A percentile compares a stretch with the other conserved stretches of the same genome.
These are phyloP conservation scores for Petrophora chlorosata DNA, from an alignment of 2,888 invertebrate species.

Conservation along the genomic window DNA sequence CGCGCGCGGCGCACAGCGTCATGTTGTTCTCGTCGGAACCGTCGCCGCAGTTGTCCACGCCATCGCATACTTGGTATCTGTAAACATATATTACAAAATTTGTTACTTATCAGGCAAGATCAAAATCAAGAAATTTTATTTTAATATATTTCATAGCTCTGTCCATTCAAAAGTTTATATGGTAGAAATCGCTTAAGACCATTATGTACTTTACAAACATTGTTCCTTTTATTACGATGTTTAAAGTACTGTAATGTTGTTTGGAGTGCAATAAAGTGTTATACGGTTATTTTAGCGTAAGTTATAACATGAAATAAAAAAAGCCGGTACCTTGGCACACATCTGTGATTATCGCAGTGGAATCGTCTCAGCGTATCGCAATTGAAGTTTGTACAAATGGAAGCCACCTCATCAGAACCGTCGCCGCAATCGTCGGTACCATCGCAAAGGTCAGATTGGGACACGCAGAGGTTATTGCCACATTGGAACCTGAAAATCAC, in stretches of 20 bases:
- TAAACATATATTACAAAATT: neutral
- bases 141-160: neutral
- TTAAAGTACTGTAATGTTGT: too few species aligned
- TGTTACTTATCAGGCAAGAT: neutral
- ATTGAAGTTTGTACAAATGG: slow-evolving; percentile 92
- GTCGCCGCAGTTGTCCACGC: slow-evolving; percentile 96
- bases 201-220: too few species aligned
- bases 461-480: slow-evolving; percentile 95
- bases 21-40: slow-evolving; percentile 98
- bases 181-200: too few species aligned
- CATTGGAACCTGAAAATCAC: slow-evolving; percentile 91
- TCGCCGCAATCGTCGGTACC: slow-evolving; percentile 97
- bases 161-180: neutral
- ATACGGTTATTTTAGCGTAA: neutral
- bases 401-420: slow-evolving; percentile 92
- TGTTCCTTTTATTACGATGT: too few species aligned
- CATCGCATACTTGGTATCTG: slow-evolving; percentile 94
- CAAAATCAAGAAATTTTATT: too few species aligned
- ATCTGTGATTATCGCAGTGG: slow-evolving; percentile 95
- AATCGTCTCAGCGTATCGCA: slow-evolving; percentile 93
- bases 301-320: too few species aligned
- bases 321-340: slow-evolving; percentile 90
- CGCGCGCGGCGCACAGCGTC: slow-evolving; percentile 91
- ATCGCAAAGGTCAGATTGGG: slow-evolving; percentile 95
- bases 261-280: too few species aligned